A percentile compares a stretch with the other conserved stretches of the same genome.
These are phyloP conservation scores for Spinus pinus DNA, from an alignment of 2,797 vertebrate species.

Conservation along the genomic window DNA sequence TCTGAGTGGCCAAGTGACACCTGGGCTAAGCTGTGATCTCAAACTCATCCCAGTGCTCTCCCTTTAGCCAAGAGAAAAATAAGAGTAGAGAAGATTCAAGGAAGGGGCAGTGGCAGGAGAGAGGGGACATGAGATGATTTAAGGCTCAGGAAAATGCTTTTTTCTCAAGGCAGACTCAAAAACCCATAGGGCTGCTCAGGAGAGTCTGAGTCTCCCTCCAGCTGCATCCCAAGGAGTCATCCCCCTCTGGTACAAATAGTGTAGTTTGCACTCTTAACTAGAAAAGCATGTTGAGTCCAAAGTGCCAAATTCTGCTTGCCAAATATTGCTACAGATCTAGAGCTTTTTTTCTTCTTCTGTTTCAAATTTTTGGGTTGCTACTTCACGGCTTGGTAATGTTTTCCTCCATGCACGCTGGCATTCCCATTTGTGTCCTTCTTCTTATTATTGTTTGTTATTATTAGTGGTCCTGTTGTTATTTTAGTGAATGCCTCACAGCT, in stretches of 20 bases:
- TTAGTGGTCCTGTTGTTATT: background rate
- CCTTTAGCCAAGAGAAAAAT: background rate
- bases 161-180: background rate
- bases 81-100: background rate
- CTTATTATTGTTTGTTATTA: background rate
- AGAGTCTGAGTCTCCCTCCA: background rate
- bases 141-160: background rate
- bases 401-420: background rate
- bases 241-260: constrained; percentile 11
- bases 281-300: constrained; percentile 30
- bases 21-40: background rate
- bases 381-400: background rate
- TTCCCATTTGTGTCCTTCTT: background rate
- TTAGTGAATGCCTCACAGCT: background rate
- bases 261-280: constrained; percentile 24
- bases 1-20: background rate
- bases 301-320: constrained; percentile 41
- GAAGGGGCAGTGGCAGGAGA: background rate
- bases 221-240: constrained; percentile 12
- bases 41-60: accelerated
- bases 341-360: background rate
- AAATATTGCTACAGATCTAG: constrained; percentile 33
- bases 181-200: background rate
- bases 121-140: background rate
- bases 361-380: constrained; percentile 16